phyloP scores from a whole-genome alignment of 2,113 vertebrate species.

The Noturus placidus region DNA sequence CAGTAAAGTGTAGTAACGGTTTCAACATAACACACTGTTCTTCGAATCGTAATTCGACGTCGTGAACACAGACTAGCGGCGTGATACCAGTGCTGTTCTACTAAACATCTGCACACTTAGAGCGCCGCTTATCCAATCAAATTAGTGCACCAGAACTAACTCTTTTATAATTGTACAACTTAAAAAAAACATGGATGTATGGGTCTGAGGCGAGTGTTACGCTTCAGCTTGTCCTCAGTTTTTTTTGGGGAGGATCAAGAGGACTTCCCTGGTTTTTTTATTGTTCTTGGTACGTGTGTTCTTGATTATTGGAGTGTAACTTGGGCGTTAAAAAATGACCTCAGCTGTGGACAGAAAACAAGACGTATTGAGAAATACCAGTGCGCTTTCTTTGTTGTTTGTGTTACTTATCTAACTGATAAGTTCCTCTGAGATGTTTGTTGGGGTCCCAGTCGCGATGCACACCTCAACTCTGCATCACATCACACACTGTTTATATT shows the following conservation, averaged over 20 bases:
- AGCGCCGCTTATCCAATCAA: background rate
- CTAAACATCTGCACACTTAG: background rate
- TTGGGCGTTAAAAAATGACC: constrained; percentile 10
- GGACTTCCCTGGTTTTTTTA: background rate
- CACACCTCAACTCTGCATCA: background rate
- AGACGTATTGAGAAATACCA: background rate
- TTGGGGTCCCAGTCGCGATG: background rate
- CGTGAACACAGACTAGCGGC: too few species aligned
- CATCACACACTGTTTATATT: background rate
- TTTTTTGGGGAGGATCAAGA: background rate
- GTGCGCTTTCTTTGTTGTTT: background rate
- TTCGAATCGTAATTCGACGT: background rate
- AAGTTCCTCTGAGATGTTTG: background rate
- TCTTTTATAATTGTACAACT: background rate
- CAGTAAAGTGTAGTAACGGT: background rate
- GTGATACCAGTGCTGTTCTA: background rate
- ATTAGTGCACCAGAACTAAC: background rate
- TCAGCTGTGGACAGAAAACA: background rate
- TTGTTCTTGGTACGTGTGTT: background rate
- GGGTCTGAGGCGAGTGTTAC: background rate
- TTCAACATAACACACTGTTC: background rate
- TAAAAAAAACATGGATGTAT: background rate
- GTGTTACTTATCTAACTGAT: background rate
- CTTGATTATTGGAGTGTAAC: background rate
- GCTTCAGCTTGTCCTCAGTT: background rate